A percentile compares a stretch with the other conserved stretches of the same genome.
phyloP scores from a whole-genome alignment of 1,140 invertebrate species.

The Metaphire vulgaris region DNA sequence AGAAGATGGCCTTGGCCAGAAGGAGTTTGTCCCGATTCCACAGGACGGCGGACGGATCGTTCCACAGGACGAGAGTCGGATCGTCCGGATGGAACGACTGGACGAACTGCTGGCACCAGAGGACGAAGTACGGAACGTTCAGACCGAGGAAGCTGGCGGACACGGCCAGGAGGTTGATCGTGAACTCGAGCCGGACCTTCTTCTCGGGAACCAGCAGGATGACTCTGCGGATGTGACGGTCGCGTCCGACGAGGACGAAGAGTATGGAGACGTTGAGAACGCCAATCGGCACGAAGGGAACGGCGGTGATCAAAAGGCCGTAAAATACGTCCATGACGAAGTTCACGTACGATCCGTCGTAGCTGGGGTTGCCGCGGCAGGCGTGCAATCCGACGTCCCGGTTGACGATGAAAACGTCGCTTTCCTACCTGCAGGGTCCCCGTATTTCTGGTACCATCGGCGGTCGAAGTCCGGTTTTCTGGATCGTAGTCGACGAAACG shows the following conservation, averaged over 20 bases:
- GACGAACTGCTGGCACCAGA: conserved; percentile 38
- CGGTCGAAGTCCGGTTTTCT: no score
- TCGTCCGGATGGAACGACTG: conserved; percentile 3
- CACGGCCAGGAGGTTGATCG: conserved; percentile 38
- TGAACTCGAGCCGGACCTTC: conserved; percentile 28
- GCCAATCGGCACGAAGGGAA: conserved; percentile 14
- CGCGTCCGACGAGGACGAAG: neutral
- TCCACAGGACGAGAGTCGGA: neutral
- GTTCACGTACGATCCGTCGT: conserved; percentile 12
- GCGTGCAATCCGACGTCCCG: neutral
- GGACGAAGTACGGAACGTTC: conserved; percentile 38
- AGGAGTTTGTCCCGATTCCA: conserved; percentile 29
- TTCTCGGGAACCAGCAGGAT: conserved; percentile 29
- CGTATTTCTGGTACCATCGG: no score
- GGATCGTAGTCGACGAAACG: no score
- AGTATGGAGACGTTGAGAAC: conserved; percentile 22
- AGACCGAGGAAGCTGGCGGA: conserved; percentile 34
- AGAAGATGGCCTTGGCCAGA: conserved; percentile 39
- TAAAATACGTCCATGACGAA: conserved; percentile 14
- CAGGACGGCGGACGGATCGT: neutral
- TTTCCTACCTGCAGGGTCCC: neutral
- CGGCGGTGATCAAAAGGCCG: conserved; percentile 20
- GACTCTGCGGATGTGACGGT: conserved; percentile 8
- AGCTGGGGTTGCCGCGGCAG: conserved; percentile 5
- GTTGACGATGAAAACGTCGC: neutral